Evolutionary conservation across 2,113 vertebrate species (phyloP), one percentile per base, ranked within the genome.

Genomic region (Calidris pygmaea): DNA sequence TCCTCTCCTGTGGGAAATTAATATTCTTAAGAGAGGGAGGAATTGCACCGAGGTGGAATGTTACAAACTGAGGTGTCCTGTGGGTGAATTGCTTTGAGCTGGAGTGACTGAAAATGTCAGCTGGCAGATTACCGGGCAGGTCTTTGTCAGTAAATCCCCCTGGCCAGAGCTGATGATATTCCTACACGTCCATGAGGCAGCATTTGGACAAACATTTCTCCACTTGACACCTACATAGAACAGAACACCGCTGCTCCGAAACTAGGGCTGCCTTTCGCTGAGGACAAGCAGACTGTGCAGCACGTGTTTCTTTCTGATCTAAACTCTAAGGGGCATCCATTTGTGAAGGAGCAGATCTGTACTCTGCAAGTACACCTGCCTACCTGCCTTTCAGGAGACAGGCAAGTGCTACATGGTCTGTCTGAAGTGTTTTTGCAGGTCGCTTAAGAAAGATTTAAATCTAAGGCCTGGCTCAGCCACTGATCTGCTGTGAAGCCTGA

Each of bases 171-270:
- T 26, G 63, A 4, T 19, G 39, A 8, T 5, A 7, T 14, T 65
- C 52, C 62, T 24, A 0, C 3, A 1, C 29, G 39, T 56, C 78
- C 21, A 3, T 3, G 6, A 30, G 39, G 4, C 1, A 14, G 35
- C 14, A 7, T 21, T 43, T 37, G 55, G 39, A 21, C 62, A 55
- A 39, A 18, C 37, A 24, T 10, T 29, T 34, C 39, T 48, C 27
- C 47, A 1, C 30, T 39, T 43, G 47, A 14, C 63, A 41, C 19
- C 24, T 7, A 6, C 11, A 2, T 3, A 11, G 1, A 52, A 39
- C 23, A 12, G 52, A 24, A 8, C 0, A 1, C 3, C 21, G 50
- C 47, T 52, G 34, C 76, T 27, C 4, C 71, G 22, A n/a, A 27
- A 30, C 9, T 2, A 9, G 41, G 43, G 59, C 6, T 47, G 16